These are phyloP conservation scores for Hemistola chrysoprasaria DNA, from an alignment of 2,888 invertebrate genomes.

Conservation along the genomic window DNA sequence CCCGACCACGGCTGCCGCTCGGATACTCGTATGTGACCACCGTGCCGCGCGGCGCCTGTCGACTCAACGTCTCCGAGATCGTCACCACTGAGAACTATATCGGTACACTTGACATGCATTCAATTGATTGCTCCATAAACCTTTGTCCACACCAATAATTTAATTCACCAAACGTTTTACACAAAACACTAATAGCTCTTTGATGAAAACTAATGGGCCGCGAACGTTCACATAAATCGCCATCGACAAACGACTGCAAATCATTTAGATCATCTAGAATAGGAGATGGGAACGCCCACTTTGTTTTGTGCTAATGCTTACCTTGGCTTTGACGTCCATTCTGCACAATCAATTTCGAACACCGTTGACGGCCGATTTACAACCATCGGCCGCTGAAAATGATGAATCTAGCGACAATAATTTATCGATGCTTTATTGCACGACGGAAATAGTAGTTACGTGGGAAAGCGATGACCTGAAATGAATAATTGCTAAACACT, in stretches of 20 bases:
- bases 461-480: constrained; percentile 23
- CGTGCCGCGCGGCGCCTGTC: constrained; percentile 93
- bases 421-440: constrained; percentile 10
- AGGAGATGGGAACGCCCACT: constrained; percentile 44
- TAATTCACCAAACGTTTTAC: constrained; percentile 7
- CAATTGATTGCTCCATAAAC: background rate
- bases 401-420: constrained; percentile 20
- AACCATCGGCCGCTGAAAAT: constrained; percentile 17
- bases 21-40: constrained; percentile 93
- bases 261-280: constrained; percentile 55
- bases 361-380: constrained; percentile 39
- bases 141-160: background rate
- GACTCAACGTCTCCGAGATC: constrained; percentile 92
- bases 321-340: constrained; percentile 46
- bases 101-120: constrained; percentile 9
- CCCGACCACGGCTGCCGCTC: constrained; percentile 89
- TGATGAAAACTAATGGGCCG: constrained; percentile 62
- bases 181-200: constrained; percentile 49
- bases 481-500: constrained; percentile 13
- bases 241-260: constrained; percentile 38
- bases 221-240: constrained; percentile 61
- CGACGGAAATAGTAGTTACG: background rate
- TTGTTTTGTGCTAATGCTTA: constrained; percentile 48
- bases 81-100: constrained; percentile 91
- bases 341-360: constrained; percentile 50